These are phyloP conservation scores for Magallana angulata DNA, from an alignment of 1,140 invertebrate genomes.

Conservation along the genomic window DNA sequence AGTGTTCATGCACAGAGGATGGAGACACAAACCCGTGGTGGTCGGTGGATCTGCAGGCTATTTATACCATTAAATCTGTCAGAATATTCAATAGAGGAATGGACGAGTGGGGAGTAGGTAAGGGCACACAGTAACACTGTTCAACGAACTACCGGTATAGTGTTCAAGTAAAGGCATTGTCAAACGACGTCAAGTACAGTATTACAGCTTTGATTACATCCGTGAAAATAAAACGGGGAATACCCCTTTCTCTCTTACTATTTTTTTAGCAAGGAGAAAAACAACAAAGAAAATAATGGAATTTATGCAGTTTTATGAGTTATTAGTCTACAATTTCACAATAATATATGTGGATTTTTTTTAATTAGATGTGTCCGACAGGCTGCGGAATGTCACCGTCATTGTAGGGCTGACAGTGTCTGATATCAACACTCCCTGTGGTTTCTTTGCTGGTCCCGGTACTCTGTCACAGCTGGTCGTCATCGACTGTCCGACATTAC, in stretches of 20 bases:
- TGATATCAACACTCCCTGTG: neutral
- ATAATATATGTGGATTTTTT: no score
- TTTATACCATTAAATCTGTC: neutral
- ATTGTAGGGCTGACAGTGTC: neutral
- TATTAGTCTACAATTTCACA: no score
- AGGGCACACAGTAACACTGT: no score
- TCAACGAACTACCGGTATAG: no score
- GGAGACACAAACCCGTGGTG: neutral
- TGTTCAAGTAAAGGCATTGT: no score
- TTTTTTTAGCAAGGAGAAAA: no score
- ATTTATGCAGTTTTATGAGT: no score
- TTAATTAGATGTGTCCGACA: neutral
- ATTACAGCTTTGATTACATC: no score
- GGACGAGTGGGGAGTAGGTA: neutral
- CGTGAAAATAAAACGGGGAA: no score
- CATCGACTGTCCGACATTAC: neutral
- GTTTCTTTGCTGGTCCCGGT: neutral
- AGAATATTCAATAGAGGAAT: neutral
- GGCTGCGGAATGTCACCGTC: neutral
- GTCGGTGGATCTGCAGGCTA: neutral
- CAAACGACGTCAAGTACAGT: no score
- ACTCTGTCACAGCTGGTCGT: neutral
- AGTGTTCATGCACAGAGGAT: neutral
- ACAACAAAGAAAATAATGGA: no score
- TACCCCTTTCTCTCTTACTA: no score